Percentiles rank a stretch among this genome's conserved stretches.
Evolutionary conservation across 2,888 invertebrate genomes (phyloP).

Genomic region (Crossocerus cetratus): DNA sequence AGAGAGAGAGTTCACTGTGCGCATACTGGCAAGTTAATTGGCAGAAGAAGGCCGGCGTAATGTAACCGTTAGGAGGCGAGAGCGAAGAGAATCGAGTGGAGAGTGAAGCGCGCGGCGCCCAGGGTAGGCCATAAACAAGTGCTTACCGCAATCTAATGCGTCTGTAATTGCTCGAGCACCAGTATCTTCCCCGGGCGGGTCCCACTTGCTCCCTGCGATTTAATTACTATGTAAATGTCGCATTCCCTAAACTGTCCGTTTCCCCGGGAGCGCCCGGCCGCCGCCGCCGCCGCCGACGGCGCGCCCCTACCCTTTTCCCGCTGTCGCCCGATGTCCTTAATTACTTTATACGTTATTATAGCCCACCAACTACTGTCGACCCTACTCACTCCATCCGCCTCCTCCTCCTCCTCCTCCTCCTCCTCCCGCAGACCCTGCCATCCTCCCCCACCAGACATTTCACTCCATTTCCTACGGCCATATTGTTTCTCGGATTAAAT

Average conservation of each 20-base stretch:
- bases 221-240: slow-evolving; percentile 78
- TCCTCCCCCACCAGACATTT: slow-evolving; percentile 19
- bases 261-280: slow-evolving; percentile 53
- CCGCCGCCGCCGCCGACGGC: slow-evolving; percentile 29
- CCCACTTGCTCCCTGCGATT: slow-evolving; percentile 76
- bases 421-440: not conserved
- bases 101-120: slow-evolving; percentile 46
- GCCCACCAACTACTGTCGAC: slow-evolving; percentile 71
- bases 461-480: slow-evolving; percentile 59
- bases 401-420: not conserved
- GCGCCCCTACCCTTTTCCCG: slow-evolving; percentile 50
- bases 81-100: slow-evolving; percentile 56
- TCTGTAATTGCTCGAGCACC: slow-evolving; percentile 76
- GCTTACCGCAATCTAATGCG: slow-evolving; percentile 78
- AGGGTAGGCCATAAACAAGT: slow-evolving; percentile 64
- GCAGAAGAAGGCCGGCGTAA: slow-evolving; percentile 22
- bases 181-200: slow-evolving; percentile 74
- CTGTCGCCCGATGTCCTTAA: slow-evolving; percentile 77
- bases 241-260: slow-evolving; percentile 75
- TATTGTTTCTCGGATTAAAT: slow-evolving; percentile 55
- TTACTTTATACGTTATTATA: slow-evolving; percentile 77
- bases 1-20: not conserved
- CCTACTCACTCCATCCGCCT: slow-evolving; percentile 62
- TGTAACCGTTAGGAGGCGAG: slow-evolving; percentile 35
- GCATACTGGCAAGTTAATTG: slow-evolving; percentile 22